Evolutionary conservation across 2,888 invertebrate genomes (phyloP), one percentile per base, ranked within the genome.

Genomic region (Dynastes maya): DNA sequence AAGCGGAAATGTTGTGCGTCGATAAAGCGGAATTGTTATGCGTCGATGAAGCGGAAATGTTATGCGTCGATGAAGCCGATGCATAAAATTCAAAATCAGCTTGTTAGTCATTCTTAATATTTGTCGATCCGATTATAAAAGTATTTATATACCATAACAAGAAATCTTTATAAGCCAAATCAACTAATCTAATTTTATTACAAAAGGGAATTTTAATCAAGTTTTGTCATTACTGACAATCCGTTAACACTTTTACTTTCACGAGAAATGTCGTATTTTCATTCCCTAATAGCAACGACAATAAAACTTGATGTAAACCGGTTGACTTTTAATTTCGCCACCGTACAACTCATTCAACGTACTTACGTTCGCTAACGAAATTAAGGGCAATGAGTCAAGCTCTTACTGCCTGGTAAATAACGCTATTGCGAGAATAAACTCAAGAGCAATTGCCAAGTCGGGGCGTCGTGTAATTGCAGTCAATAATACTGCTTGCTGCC

Each of bases 361-460:
- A 74, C 58, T 74, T 74, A 61, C 61, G 72, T 29, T 61, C 61
- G 45, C 32, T 74, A 74, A 74, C 58, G 78, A 78, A 78, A 78
- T 75, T 75, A 78, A 75, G 67, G 65, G 81, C 83, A 81, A 83
- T 65, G 71, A 83, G 81, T 83, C 82, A 82, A 86, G 85, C 85
- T 85, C 86, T 85, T 85, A 85, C 85, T 83, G 83, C 82, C 85
- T 55, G 72, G 78, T 68, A 75, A 78, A 78, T 78, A 78, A 72
- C 78, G 64, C 83, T 84, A 83, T 83, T 68, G 29, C 83, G 82
- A 84, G 86, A 86, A 86, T 86, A 83, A 84, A 85, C 84, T 86
- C 85, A 86, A 86, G 84, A 85, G 86, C 84, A 85, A 86, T 85
- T 85, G 86, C 86, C 63, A 86, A 87, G 87, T 87, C 87, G 22